These are phyloP conservation scores for Dryadula phaetusa DNA, from an alignment of 2,888 invertebrate species.

Conservation along the genomic window DNA sequence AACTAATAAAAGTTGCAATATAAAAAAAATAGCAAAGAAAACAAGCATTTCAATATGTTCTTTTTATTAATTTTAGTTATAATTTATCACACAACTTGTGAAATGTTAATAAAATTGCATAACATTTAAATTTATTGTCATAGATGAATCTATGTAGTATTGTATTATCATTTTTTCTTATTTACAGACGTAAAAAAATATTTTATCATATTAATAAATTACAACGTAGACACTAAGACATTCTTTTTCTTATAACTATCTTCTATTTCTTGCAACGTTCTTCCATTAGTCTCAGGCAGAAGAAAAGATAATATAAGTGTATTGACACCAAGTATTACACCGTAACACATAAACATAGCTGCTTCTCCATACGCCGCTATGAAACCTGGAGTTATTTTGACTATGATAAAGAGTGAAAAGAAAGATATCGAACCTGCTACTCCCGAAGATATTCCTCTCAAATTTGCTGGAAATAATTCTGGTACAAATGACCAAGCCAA, in stretches of 20 bases:
- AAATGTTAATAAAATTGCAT: no score
- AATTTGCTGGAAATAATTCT: conserved; percentile 60
- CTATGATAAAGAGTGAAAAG: conserved; percentile 56
- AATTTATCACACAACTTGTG: no score
- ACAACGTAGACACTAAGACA: conserved; percentile 33
- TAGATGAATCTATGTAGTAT: no score
- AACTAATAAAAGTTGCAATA: no score
- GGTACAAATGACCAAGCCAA: conserved; percentile 61
- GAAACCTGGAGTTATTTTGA: conserved; percentile 59
- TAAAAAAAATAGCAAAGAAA: background rate
- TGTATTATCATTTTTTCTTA: no score
- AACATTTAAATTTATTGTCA: no score
- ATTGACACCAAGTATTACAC: conserved; percentile 50
- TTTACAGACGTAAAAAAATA: background rate
- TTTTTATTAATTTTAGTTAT: no score
- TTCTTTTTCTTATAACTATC: conserved; percentile 65
- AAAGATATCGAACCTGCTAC: conserved; percentile 56
- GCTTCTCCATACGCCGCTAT: conserved; percentile 51
- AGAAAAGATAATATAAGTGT: conserved; percentile 53
- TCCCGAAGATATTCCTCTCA: conserved; percentile 63
- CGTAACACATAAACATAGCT: conserved; percentile 56
- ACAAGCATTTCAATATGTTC: background rate
- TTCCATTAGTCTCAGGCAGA: conserved; percentile 76
- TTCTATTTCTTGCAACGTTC: conserved; percentile 88
- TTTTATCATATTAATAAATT: background rate